Base-by-base conservation (phyloP, 2,888 invertebrate genomes). In the Cabera pusaria region DNA sequence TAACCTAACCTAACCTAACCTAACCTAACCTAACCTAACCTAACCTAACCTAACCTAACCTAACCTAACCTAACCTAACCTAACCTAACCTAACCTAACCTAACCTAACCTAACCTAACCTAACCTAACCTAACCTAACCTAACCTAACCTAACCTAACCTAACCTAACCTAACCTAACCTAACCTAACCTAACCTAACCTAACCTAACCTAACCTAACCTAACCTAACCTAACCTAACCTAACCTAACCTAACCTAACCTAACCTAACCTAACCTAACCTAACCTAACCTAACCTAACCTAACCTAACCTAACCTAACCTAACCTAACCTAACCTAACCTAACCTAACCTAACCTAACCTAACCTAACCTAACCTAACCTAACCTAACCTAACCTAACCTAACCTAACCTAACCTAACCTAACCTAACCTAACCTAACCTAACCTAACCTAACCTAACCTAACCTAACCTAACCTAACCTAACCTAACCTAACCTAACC, bases 21-120 rank as follows among this genome's bases (percentile, higher is more conserved):
- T 42, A 42, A 42, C 42, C 42, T 42, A 42, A 42, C 42, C 42
- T 42, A 42, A 42, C 42, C 42, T 36, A 42, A 42, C 42, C 36
- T 42, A 38, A 44, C 44, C 44, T 44, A 38, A 38, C 38, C 38
- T 38, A 39, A 39, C 39, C 33, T 39, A 39, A 32, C 39, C 39
- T 39, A 39, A 39, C 39, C 39, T 39, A 39, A 39, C 39, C 33
- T 39, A 39, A 33, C 39, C 26, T 36, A 36, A 35, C 35, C 35
- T 35, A 35, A 28, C 36, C 28, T 28, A 36, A 36, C 27, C 38
- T 31, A 38, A 38, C 38, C 38, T 38, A 38, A 38, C 38, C 38
- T 31, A 38, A 38, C 38, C 31, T 31, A 38, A 31, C 31, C 38
- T 31, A 38, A 38, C 38, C 38, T 38, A 38, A 38, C 38, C 31